Base-by-base conservation (phyloP, 2,113 vertebrate species). In the Nannospalax galili region DNA sequence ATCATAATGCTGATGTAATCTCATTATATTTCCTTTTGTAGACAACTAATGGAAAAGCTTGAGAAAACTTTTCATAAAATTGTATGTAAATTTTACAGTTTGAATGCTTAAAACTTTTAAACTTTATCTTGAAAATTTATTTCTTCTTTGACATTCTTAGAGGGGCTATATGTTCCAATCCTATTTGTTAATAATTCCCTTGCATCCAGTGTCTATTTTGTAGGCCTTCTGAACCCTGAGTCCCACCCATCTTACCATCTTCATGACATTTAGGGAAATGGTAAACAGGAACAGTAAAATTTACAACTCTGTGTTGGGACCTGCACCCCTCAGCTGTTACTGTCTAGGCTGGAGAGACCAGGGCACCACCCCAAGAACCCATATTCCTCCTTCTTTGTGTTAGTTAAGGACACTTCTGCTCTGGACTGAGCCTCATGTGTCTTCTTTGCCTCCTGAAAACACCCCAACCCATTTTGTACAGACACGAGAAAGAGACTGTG, bases 281-380 rank as follows among this genome's bases (percentile, higher is more conserved):
- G 3, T 7, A 48, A 64, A 11, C 2, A 26, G 3, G 9, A 8
- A 32, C 19, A 45, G 56, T 9, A 19, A 80, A 67, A 37, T 35
- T 52, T 35, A 15, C 0, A 26, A 20, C 22, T 67, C 7, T 12
- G 16, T 26, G 45, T 35, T 11, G n/a, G 10, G 19, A 9, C 4
- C 7, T 1, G 12, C 42, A 7, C 58, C 17, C n/a, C 20, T 65
- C 22, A 20, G 35, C 5, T 1, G 17, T n/a, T 3, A 22, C 20
- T n/a, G 62, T 58, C 10, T 10, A 56, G 52, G 22, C 4, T 30
- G 12, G 22, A 69, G 15, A 48, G 32, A 37, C n/a, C 62, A 84
- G 60, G 62, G 1, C 3, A 0, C 12, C 19, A 1, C 40, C 48
- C 20, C 40, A 6, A 42, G 56, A 58, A 70, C 0, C 0, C 6